Conservation (phyloP, 2,888 invertebrate genomes). For the Ophraella communa region DNA sequence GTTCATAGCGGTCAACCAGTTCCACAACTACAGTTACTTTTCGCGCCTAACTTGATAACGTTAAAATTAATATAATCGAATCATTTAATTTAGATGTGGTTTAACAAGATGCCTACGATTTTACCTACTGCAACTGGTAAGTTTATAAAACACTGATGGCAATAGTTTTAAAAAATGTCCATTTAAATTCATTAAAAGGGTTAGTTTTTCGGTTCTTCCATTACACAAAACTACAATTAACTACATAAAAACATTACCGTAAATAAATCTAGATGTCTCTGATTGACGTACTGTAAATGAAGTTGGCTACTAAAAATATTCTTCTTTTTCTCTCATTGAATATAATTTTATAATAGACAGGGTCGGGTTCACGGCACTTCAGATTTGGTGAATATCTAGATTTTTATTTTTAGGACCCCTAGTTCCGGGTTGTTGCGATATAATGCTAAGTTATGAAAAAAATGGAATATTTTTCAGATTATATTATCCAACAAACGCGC, state of each 20-base stretch:
- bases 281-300: too few relatives aligned
- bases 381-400: background rate
- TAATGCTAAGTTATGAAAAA: slow-evolving; percentile 64
- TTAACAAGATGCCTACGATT: slow-evolving; percentile 33
- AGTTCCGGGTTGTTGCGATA: slow-evolving; percentile 66
- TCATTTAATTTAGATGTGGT: slow-evolving; percentile 33
- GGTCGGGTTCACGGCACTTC: background rate
- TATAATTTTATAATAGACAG: background rate
- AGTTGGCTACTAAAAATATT: background rate
- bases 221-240: background rate
- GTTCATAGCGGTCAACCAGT: background rate
- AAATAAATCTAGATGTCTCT: too few relatives aligned
- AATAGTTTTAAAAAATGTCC: slow-evolving; percentile 14
- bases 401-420: slow-evolving; percentile 59
- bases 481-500: slow-evolving; percentile 65
- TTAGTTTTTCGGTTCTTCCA: background rate
- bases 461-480: slow-evolving; percentile 65
- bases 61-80: background rate
- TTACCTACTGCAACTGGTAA: slow-evolving; percentile 44
- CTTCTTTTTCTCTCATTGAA: background rate
- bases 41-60: slow-evolving; percentile 24
- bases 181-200: slow-evolving; percentile 7
- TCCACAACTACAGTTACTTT: background rate
- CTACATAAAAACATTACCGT: too few relatives aligned
- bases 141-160: slow-evolving; percentile 23